Base-by-base conservation (phyloP, 2,113 vertebrate species). In the Glaucidium brasilianum region DNA sequence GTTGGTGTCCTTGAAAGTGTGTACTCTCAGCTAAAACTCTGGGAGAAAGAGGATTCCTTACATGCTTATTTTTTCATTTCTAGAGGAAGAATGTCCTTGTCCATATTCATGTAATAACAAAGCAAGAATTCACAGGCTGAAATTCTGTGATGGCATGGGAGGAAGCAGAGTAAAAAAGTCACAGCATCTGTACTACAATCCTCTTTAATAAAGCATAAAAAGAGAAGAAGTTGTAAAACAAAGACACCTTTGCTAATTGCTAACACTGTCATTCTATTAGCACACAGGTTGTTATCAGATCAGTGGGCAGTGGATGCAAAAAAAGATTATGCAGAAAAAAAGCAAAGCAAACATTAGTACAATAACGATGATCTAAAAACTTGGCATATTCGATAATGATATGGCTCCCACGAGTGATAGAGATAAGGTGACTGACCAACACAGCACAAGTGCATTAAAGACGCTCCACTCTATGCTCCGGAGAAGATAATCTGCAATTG, bases 261-360 rank as follows among this genome's bases (percentile, higher is more conserved):
- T 81, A 80, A 27, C 63, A 83, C 59, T 49, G 25, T 76, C 94
- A 92, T 83, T 95, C 85, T 77, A 5, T 83, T 92, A 86, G 92
- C 91, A 92, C 64, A 86, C 52, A 82, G 73, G 45, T 89, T 89
- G 81, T 89, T 87, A 96, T 45, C 80, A 92, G 72, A 86, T 81
- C 59, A 71, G 72, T 5, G 19, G 59, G 72, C 60, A 85, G 39
- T 3, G 39, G 47, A 83, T 66, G 85, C 58, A 90, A 91, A 85
- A 86, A 67, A 62, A 45, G 29, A 92, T 91, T 75, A 91, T 27
- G n/a, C 15, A 67, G 68, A 25, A 52, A 80, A 55, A 55, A 45
- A 10, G 1, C 58, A 59, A 81, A 88, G n/a, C 72, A 94, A 90
- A 94, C 74, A 85, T 60, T 6, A 79, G 37, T 67, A 90, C 30